These are phyloP conservation scores for Pluvialis apricaria DNA, from an alignment of 2,113 vertebrate species.

Conservation along the genomic window DNA sequence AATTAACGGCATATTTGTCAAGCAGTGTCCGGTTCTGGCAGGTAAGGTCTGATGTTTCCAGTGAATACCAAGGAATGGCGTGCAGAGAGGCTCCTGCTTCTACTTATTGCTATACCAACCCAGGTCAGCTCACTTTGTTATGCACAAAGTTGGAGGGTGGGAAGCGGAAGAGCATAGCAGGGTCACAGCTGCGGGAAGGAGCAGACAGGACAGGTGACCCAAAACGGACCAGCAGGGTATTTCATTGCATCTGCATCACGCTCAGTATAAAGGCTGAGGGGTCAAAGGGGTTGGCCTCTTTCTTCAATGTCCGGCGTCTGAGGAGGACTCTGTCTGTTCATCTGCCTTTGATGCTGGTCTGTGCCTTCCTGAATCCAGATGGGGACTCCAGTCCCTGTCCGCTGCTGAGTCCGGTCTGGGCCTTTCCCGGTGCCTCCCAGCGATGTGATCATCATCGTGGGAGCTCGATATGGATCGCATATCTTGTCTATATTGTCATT, in stretches of 20 bases:
- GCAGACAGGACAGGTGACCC: not conserved
- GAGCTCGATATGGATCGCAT: not conserved
- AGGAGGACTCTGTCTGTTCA: not conserved
- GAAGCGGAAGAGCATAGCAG: not conserved
- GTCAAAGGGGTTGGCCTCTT: not conserved
- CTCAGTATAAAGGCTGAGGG: not conserved
- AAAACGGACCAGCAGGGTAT: not conserved
- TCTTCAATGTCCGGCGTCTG: not conserved
- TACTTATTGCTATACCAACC: not conserved
- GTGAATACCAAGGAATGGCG: not conserved
- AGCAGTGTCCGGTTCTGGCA: not conserved
- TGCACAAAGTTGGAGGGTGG: not conserved
- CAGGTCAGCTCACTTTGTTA: not conserved
- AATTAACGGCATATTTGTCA: not conserved
- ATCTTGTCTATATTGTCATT: not conserved
- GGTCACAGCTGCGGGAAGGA: not conserved
- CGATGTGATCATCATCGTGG: not conserved
- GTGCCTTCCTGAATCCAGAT: not conserved
- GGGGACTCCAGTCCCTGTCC: not conserved
- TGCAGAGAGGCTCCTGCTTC: not conserved
- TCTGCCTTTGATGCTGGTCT: too few species aligned
- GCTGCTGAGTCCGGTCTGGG: not conserved
- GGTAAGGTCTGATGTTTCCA: not conserved
- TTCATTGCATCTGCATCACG: not conserved
- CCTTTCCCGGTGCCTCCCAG: not conserved